A percentile compares a stretch with the other conserved stretches of the same genome.
These are phyloP conservation scores for Heterochromis multidens DNA, from an alignment of 2,113 vertebrate genomes.

Conservation along the genomic window DNA sequence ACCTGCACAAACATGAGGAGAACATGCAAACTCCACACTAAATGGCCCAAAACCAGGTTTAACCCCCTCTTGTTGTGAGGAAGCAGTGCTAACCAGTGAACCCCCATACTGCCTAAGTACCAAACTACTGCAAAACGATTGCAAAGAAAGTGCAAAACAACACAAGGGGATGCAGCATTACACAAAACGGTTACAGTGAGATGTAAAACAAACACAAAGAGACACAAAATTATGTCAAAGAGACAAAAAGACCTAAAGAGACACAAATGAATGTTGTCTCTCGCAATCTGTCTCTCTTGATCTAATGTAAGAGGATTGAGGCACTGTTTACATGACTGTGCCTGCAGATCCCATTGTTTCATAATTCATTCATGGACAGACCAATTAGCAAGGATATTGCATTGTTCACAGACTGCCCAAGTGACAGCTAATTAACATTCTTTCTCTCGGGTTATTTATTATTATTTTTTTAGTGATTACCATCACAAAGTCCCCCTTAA, in stretches of 20 bases:
- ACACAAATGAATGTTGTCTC: background rate
- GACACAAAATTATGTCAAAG: background rate
- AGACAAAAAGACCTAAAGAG: background rate
- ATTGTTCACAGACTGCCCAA: background rate
- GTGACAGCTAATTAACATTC: background rate
- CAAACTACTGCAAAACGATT: background rate
- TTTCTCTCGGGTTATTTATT: background rate
- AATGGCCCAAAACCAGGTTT: background rate
- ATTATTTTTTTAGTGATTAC: background rate
- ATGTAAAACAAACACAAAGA: background rate
- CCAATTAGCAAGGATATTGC: background rate
- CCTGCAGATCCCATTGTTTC: background rate
- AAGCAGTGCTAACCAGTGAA: background rate
- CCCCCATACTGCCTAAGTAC: background rate
- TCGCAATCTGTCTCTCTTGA: background rate
- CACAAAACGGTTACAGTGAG: background rate
- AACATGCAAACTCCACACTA: background rate
- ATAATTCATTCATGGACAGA: background rate
- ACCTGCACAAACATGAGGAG: background rate
- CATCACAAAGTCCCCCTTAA: background rate
- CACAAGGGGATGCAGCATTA: background rate
- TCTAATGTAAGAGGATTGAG: background rate
- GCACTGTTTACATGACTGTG: background rate
- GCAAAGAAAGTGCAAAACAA: background rate
- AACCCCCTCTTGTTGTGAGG: fast-evolving